phyloP scores from a whole-genome alignment of 2,113 vertebrate species.

The Tylochromis polylepis region DNA sequence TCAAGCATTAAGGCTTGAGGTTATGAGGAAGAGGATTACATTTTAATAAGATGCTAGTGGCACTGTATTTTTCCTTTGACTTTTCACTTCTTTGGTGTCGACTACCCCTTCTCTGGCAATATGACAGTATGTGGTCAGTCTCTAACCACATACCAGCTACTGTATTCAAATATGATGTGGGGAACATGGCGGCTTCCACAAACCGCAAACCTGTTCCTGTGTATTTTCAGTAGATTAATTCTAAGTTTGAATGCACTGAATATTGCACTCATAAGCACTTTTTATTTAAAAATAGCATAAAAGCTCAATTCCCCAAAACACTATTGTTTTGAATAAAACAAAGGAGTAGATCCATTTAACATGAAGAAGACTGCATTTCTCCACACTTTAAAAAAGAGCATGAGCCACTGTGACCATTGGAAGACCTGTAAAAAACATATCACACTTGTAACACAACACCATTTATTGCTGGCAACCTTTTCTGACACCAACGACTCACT shows the following conservation, averaged over 20 bases:
- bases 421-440: constrained; percentile 32
- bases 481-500: constrained; percentile 12
- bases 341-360: background rate
- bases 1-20: background rate
- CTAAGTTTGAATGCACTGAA: background rate
- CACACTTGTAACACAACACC: constrained; percentile 20
- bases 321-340: background rate
- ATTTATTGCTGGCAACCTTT: constrained; percentile 36
- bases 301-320: background rate
- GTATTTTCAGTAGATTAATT: background rate
- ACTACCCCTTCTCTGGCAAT: background rate
- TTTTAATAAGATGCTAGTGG: background rate
- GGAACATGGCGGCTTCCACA: background rate
- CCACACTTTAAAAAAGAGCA: background rate
- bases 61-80: too few relatives aligned
- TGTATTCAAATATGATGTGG: background rate
- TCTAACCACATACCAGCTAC: background rate
- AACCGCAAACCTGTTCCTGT: background rate
- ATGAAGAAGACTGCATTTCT: background rate
- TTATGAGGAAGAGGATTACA: background rate
- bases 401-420: background rate
- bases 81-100: background rate
- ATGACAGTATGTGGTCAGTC: background rate
- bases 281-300: background rate
- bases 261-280: background rate